Conservation (phyloP, 2,888 invertebrate genomes). For the Tortrix viridana region DNA sequence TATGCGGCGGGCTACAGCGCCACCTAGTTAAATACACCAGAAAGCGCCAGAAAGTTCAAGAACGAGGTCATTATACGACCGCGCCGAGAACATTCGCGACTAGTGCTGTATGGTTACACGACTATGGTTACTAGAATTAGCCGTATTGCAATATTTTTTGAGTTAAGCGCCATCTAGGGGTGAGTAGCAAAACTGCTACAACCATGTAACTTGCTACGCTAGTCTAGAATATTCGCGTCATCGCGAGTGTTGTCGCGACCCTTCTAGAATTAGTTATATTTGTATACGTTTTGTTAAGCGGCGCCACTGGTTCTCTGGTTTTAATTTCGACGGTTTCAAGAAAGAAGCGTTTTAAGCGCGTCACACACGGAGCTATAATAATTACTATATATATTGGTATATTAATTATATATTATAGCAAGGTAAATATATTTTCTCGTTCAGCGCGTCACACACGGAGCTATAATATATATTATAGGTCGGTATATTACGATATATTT, state of each 20-base stretch:
- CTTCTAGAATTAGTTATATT: too few relatives aligned
- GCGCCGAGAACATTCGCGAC: conserved; percentile 40
- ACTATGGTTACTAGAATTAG: conserved; percentile 35
- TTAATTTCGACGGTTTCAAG: neutral
- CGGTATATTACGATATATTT: too few relatives aligned
- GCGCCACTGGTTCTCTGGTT: neutral
- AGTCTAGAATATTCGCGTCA: neutral
- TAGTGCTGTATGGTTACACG: neutral
- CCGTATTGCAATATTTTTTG: neutral
- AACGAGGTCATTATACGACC: conserved; percentile 39
- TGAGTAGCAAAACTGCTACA: conserved; percentile 48
- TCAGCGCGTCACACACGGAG: too few relatives aligned
- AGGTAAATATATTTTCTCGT: too few relatives aligned
- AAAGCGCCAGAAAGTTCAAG: conserved; percentile 50
- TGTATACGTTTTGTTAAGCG: neutral
- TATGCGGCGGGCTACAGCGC: conserved; percentile 48
- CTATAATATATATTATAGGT: too few relatives aligned
- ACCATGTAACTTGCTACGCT: conserved; percentile 6
- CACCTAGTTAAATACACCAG: conserved; percentile 48
- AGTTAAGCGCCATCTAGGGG: conserved; percentile 53
- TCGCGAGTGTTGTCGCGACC: too few relatives aligned
- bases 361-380: too few relatives aligned
- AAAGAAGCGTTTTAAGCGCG: too few relatives aligned
- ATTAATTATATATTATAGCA: too few relatives aligned
- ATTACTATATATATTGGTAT: too few relatives aligned